A percentile compares a stretch with the other conserved stretches of the same genome.
These are phyloP conservation scores for Drosophila sulfurigaster DNA, from an alignment of 1,140 invertebrate species.

Conservation along the genomic window DNA sequence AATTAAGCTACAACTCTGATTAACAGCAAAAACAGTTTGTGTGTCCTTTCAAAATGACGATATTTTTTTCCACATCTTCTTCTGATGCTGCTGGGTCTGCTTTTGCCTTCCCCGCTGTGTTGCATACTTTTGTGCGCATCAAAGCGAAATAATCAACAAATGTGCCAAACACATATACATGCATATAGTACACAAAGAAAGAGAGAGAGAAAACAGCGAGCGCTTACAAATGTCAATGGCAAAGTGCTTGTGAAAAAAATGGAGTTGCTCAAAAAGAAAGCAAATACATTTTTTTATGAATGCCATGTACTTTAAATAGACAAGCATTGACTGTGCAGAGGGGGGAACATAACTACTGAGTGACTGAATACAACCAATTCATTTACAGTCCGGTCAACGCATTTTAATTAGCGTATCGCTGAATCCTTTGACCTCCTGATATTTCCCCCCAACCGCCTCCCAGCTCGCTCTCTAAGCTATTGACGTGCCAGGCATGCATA, in stretches of 20 bases:
- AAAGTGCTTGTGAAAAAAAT: constrained; percentile 44
- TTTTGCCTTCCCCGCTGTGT: constrained; percentile 32
- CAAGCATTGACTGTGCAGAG: not conserved
- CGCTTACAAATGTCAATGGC: constrained; percentile 74
- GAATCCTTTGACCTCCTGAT: constrained; percentile 56
- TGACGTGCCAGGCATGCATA: constrained; percentile 51
- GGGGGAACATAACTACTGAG: not conserved
- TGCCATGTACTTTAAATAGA: constrained; percentile 33
- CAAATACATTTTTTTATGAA: constrained; percentile 9
- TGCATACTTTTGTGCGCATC: constrained; percentile 77
- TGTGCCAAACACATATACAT: constrained; percentile 61
- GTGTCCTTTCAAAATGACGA: constrained; percentile 66
- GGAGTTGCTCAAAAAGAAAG: constrained; percentile 16
- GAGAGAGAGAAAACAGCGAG: constrained; percentile 12
- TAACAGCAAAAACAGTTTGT: constrained; percentile 68
- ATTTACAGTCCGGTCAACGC: constrained; percentile 44
- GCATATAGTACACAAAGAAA: constrained; percentile 10
- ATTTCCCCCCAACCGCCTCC: not conserved
- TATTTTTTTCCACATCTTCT: constrained; percentile 53
- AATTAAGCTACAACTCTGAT: constrained; percentile 75
- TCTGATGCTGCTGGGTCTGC: not conserved
- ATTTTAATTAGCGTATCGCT: constrained; percentile 73
- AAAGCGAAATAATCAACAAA: constrained; percentile 82
- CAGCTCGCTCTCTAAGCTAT: not conserved
- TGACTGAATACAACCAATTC: constrained; percentile 31